Base-by-base conservation (phyloP, 1,140 invertebrate species). In the Drosophila teissieri region DNA sequence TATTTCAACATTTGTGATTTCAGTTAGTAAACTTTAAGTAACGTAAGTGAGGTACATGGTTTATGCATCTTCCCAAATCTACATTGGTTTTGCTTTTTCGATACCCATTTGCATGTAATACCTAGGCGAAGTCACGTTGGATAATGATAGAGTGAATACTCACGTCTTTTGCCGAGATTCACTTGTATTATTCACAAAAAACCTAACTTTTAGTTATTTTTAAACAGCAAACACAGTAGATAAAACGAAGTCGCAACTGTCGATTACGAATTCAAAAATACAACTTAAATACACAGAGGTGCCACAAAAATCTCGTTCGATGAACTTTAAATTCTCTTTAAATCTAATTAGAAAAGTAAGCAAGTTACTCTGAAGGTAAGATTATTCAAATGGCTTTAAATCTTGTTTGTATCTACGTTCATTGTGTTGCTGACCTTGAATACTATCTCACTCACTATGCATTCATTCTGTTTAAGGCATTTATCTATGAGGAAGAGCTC, bases 231-330 rank as follows among this genome's bases (percentile, higher is more conserved):
- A 42, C 40, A 42, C 40, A 42, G n/a, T 8, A 44, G 40, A 44
- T 44, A 19, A 44, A 44, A 44, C 4, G 11, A 44, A 3, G 40
- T 42, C 40, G 8, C 40, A 17, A 17, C 8, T 37, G 36, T 15
- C 42, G 42, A 11, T 46, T 46, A 22, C 3, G 45, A 1, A 31
- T 15, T n/a, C 15, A 31, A 44, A 10, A 27, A 49, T 15, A 49
- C 24, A 15, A 49, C 3, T 31, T 31, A 0, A 49, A 49, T 49
- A 49, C 24, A 49, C 24, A 31, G 48, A 49, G 48, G 48, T 49
- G 48, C 48, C 48, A 49, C 48, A 49, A 31, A 34, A 34, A 49
- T 34, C 48, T n/a, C 27, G 15, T 34, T 49, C 24, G 14, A 31
- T 49, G 11, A 15, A 44, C n/a, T 42, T 42, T 42, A 42, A 17